Evolutionary conservation across 2,888 invertebrate genomes (phyloP).

Genomic region (Hololepta plana): DNA sequence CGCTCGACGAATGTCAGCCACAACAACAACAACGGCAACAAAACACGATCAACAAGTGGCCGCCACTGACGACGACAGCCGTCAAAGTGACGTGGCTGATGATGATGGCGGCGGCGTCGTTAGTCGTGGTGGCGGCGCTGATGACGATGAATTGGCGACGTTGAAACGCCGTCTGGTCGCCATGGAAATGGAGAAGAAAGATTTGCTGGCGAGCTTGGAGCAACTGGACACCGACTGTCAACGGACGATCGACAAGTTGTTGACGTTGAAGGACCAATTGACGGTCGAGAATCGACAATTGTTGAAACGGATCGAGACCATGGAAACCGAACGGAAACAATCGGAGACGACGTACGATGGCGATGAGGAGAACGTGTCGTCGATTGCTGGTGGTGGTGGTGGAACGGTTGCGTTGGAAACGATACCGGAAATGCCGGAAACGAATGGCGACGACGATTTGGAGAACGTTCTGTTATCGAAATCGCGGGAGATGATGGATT

Average conservation of each 20-base stretch:
- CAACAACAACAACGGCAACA: too few species aligned
- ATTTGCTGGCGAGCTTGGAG: constrained; percentile 18
- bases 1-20: too few species aligned
- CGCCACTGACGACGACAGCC: too few species aligned
- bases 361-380: constrained; percentile 1
- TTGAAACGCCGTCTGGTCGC: too few species aligned
- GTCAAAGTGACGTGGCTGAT: too few species aligned
- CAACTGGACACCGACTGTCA: constrained; percentile 25
- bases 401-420: background rate
- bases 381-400: background rate
- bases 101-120: too few species aligned
- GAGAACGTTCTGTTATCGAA: constrained; percentile 2
- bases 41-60: too few species aligned
- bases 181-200: constrained; percentile 21
- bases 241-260: constrained; percentile 21
- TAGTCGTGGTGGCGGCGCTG: constrained; percentile 1
- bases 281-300: too few species aligned
- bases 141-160: too few species aligned
- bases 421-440: constrained; percentile 1
- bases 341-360: background rate
- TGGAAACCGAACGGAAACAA: constrained; percentile 19
- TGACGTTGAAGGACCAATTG: constrained; percentile 21
- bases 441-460: constrained; percentile 7
- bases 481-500: constrained; percentile 1
- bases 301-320: too few species aligned